These are phyloP conservation scores for Myotis myotis DNA, from an alignment of 2,797 vertebrate species.

Conservation along the genomic window DNA sequence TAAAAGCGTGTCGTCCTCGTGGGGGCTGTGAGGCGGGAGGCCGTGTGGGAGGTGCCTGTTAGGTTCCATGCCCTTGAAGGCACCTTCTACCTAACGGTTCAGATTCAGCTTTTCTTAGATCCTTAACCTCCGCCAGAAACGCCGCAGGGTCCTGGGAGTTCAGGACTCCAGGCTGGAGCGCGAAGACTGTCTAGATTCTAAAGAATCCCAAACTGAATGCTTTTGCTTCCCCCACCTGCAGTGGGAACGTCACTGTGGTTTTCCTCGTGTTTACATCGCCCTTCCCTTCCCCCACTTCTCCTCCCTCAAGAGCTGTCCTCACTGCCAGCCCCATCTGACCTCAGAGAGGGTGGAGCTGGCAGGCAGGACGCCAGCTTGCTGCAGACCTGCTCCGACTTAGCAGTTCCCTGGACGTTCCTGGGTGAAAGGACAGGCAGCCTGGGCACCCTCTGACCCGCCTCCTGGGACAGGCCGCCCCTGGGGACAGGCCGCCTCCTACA, in stretches of 20 bases:
- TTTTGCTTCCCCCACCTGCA: neutral
- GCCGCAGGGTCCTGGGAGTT: neutral
- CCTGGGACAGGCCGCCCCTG: neutral
- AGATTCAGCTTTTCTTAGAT: neutral
- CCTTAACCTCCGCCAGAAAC: neutral
- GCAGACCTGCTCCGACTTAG: neutral
- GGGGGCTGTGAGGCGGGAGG: neutral
- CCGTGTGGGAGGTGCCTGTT: neutral
- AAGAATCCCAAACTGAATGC: neutral
- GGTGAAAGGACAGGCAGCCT: neutral
- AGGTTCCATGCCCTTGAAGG: neutral
- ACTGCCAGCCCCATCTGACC: neutral
- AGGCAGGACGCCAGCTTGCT: neutral
- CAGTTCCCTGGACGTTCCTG: neutral
- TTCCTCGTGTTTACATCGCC: neutral
- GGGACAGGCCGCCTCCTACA: neutral
- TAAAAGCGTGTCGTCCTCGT: neutral
- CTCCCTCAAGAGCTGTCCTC: neutral
- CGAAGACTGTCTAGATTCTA: too few species aligned
- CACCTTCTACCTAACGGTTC: neutral
- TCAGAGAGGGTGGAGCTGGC: neutral
- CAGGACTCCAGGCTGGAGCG: neutral
- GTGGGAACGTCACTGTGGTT: neutral
- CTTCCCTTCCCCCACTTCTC: neutral
- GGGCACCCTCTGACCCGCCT: neutral